A percentile compares a stretch with the other conserved stretches of the same genome.
Conservation (phyloP, 1,140 invertebrate genomes). For the Goniozus legneri region DNA sequence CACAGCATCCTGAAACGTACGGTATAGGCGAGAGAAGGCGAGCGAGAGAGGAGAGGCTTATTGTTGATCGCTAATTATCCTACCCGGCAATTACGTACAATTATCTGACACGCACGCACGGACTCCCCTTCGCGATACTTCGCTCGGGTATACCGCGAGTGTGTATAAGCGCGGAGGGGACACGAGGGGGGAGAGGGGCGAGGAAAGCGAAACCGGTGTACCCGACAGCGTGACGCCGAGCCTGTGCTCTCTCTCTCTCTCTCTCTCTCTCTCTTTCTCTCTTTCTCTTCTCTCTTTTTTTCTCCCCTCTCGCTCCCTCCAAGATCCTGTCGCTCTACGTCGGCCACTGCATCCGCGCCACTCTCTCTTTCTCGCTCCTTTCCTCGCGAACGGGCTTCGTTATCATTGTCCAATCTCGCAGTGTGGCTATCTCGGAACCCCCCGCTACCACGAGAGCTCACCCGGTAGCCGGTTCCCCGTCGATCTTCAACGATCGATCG, state of each 20-base stretch:
- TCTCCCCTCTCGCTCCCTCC: conserved; percentile 1
- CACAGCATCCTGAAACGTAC: no score
- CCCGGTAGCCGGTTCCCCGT: no score
- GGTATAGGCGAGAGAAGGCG: background rate
- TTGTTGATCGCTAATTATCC: conserved; percentile 53
- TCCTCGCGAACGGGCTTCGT: conserved; percentile 2
- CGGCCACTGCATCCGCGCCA: conserved; percentile 9
- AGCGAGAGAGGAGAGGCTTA: conserved; percentile 29
- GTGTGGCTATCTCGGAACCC: no score
- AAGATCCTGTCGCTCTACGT: conserved; percentile 6
- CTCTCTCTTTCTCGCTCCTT: conserved; percentile 1
- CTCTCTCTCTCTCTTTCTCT: conserved; percentile 11
- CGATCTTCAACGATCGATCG: no score
- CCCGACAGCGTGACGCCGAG: conserved; percentile 51
- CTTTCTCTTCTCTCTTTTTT: conserved; percentile 4
- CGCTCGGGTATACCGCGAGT: conserved; percentile 4
- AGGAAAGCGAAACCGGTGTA: conserved; percentile 51
- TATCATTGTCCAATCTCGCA: conserved; percentile 31
- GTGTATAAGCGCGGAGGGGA: conserved; percentile 6
- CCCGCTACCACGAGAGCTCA: no score
- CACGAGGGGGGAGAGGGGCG: conserved; percentile 17
- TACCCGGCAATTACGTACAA: conserved; percentile 46
- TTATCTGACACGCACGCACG: conserved; percentile 46
- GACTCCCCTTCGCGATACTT: conserved; percentile 26
- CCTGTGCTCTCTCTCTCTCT: conserved; percentile 24